Percentiles rank a stretch among this genome's conserved stretches.
phyloP scores from a whole-genome alignment of 2,888 invertebrate species.

The Margaritifera margaritifera region DNA sequence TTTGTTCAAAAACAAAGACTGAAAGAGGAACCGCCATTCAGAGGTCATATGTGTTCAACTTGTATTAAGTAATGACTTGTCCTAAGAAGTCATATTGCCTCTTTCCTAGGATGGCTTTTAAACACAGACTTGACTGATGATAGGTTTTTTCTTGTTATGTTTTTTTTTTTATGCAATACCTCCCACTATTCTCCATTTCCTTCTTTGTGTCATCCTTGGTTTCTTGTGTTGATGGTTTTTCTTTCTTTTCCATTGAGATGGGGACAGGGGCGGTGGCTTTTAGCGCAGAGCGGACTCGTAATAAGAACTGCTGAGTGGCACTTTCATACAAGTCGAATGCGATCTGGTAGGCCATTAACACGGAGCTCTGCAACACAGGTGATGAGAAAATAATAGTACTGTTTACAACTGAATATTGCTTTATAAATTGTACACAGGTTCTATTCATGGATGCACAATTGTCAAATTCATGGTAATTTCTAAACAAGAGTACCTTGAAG shows the following conservation, averaged over 20 bases:
- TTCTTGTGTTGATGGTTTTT: slow-evolving; percentile 27
- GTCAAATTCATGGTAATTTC: too few relatives aligned
- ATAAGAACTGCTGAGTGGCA: slow-evolving; percentile 97
- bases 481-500: too few relatives aligned
- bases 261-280: slow-evolving; percentile 65
- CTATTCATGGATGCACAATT: too few relatives aligned
- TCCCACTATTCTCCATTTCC: slow-evolving; percentile 24
- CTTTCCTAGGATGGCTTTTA: too few relatives aligned
- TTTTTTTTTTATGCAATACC: slow-evolving; percentile 12
- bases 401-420: not conserved
- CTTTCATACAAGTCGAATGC: slow-evolving; percentile 99
- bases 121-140: slow-evolving; percentile 1
- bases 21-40: too few relatives aligned
- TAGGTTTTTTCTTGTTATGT: slow-evolving; percentile 12
- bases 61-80: too few relatives aligned
- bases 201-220: slow-evolving; percentile 30
- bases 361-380: slow-evolving; percentile 77
- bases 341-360: slow-evolving; percentile 98
- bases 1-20: too few relatives aligned
- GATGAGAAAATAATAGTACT: not conserved
- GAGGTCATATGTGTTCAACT: too few relatives aligned
- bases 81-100: too few relatives aligned
- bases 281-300: slow-evolving; percentile 72
- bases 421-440: not conserved
- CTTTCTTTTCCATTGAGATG: slow-evolving; percentile 28